Base-by-base conservation (phyloP, 2,888 invertebrate species). In the Heliconius erato region DNA sequence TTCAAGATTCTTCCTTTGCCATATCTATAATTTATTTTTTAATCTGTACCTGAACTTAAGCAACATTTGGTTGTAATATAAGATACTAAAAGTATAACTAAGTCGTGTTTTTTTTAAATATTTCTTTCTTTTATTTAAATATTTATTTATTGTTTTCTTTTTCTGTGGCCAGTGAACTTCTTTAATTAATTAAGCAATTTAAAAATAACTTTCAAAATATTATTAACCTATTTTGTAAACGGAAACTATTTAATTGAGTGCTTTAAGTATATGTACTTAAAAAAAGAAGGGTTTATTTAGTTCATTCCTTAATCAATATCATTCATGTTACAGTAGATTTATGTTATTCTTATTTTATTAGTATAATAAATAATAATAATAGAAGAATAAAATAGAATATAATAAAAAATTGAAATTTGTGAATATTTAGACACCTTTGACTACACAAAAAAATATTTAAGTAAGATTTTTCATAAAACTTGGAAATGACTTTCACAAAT, bases 201-300 rank as follows among this genome's bases (percentile, higher is more conserved):
- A 49, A 44, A 74, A 49, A 19, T 26, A 28, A 23, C 14, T 28
- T 74, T 49, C 14, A 26, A 68, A 68, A 49, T 59, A 14, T 54
- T 1, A n/a, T 11, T 12, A 14, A 40, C 19, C 69, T 81, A 77
- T 77, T 77, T 81, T 81, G 59, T 28, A 77, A 81, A 77, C 77
- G 77, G 28, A 71, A 81, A 81, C 77, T 69, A 32, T 11, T 77
- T 71, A 1, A 23, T 49, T 26, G 54, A 76, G 59, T 76, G 63
- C 69, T 81, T 71, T 77, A 49, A 71, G 49, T 77, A 40, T 63
- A n/a, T 44, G 81, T 81, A 81, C 81, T 81, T 81, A 81, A 77
- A 49, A 35, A 68, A 40, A 68, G 44, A 68, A 49, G 44, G 65
- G 23, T 81, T n/a, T n/a, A n/a, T n/a, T n/a, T n/a, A n/a, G n/a